Percentiles rank a stretch among this genome's conserved stretches.
These are phyloP conservation scores for Clarias macrocephalus DNA, from an alignment of 2,113 vertebrate genomes.

Conservation along the genomic window DNA sequence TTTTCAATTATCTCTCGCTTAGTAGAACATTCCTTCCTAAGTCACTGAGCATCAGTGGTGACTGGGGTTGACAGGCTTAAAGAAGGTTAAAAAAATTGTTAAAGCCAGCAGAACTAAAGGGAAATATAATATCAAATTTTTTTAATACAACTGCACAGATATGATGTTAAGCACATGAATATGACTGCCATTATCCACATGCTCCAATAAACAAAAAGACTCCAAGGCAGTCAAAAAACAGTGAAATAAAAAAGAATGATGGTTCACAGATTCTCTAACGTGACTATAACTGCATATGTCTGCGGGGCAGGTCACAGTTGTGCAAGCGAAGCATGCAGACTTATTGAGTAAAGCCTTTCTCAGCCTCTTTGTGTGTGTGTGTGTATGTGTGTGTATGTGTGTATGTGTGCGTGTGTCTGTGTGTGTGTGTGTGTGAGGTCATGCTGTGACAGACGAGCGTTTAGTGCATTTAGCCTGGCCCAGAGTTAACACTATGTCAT, in stretches of 20 bases:
- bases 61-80: constrained; percentile 40
- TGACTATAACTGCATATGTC: constrained; percentile 4
- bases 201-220: constrained; percentile 46
- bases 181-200: constrained; percentile 21
- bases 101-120: background rate
- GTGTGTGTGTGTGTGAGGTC: constrained; percentile 31
- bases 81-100: constrained; percentile 10
- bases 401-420: constrained; percentile 30
- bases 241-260: constrained; percentile 44
- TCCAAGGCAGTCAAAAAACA: constrained; percentile 29
- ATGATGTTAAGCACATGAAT: constrained; percentile 23
- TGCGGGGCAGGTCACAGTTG: constrained; percentile 46
- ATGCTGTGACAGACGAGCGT: constrained; percentile 48
- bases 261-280: constrained; percentile 35
- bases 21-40: constrained; percentile 70
- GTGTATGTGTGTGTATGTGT: constrained; percentile 22
- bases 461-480: constrained; percentile 53
- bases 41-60: constrained; percentile 43
- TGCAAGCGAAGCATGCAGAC: constrained; percentile 37
- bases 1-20: constrained; percentile 87
- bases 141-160: constrained; percentile 3
- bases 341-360: constrained; percentile 23
- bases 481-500: constrained; percentile 57
- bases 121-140: background rate
- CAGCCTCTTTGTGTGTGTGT: constrained; percentile 1